Conservation (phyloP, 2,797 vertebrate species). For the Melanotaenia parkinsoni region DNA sequence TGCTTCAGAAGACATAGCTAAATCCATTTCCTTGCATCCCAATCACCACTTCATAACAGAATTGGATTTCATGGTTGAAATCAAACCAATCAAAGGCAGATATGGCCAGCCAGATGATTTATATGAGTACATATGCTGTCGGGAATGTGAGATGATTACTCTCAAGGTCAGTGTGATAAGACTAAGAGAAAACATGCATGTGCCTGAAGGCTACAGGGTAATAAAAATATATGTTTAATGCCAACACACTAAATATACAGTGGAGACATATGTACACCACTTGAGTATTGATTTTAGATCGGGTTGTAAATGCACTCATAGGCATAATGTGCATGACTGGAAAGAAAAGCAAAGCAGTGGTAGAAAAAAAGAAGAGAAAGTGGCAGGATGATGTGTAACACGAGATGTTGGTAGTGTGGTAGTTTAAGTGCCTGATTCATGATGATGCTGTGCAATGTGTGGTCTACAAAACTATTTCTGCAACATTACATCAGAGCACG, state of each 20-base stretch:
- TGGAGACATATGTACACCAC: constrained; percentile 10
- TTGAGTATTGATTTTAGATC: constrained; percentile 52
- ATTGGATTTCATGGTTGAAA: constrained; percentile 60
- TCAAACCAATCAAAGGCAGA: constrained; percentile 61
- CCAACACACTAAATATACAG: constrained; percentile 16
- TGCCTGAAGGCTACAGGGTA: constrained; percentile 5
- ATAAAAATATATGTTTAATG: constrained; percentile 21
- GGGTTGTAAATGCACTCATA: constrained; percentile 37
- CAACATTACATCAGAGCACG: constrained; percentile 59
- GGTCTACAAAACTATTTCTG: constrained; percentile 51
- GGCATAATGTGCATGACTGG: constrained; percentile 23
- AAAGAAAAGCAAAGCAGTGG: constrained; percentile 14
- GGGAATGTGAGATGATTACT: constrained; percentile 51
- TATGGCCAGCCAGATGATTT: constrained; percentile 46
- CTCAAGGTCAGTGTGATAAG: constrained; percentile 58
- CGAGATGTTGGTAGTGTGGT: constrained; percentile 41
- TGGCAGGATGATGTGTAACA: constrained; percentile 47
- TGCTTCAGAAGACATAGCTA: neutral
- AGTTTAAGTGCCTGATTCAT: constrained; percentile 68
- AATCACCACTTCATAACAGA: constrained; percentile 16
- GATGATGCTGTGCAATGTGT: constrained; percentile 52
- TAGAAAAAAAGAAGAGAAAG: constrained; percentile 14
- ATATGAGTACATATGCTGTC: constrained; percentile 29
- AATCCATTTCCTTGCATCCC: constrained; percentile 4
- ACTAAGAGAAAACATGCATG: constrained; percentile 10